A percentile compares a stretch with the other conserved stretches of the same genome.
phyloP scores from a whole-genome alignment of 2,797 vertebrate species.

The Threskiornis aethiopicus region DNA sequence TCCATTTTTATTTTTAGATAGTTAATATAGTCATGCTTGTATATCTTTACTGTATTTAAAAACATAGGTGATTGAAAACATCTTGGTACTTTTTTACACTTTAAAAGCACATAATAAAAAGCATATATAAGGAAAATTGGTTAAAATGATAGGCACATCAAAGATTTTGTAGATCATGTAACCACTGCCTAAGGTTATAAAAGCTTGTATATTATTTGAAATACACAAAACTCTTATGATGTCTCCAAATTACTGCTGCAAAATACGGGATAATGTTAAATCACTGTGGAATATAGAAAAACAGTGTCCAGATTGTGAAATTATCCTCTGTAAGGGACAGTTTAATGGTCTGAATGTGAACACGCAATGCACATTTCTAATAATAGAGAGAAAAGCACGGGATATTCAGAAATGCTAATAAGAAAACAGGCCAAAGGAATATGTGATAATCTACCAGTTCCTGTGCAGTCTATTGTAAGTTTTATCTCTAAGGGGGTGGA shows the following conservation, averaged over 20 bases:
- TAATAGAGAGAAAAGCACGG: background rate
- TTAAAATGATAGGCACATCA: constrained; percentile 56
- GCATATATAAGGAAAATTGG: constrained; percentile 41
- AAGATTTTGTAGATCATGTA: constrained; percentile 45
- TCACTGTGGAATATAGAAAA: constrained; percentile 32
- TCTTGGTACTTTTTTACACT: constrained; percentile 20
- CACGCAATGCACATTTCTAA: background rate
- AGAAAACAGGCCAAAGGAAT: constrained; percentile 57
- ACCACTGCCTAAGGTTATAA: constrained; percentile 23
- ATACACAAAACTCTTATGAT: constrained; percentile 45
- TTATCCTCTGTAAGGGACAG: background rate
- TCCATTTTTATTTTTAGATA: background rate
- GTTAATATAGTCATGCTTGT: background rate
- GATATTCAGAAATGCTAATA: constrained; percentile 62
- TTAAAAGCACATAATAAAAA: constrained; percentile 60
- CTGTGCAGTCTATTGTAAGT: constrained; percentile 45
- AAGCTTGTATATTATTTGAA: constrained; percentile 32
- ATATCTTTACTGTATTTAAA: background rate
- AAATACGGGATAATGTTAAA: constrained; percentile 40
- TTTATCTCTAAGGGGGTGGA: constrained; percentile 48
- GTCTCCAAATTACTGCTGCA: constrained; percentile 40
- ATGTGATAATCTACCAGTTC: constrained; percentile 48
- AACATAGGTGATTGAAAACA: background rate
- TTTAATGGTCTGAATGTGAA: constrained; percentile 29
- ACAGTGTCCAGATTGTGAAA: background rate